Base-by-base conservation (phyloP, 1,140 invertebrate species). In the fruit fly (Drosophila melanogaster) region DNA sequence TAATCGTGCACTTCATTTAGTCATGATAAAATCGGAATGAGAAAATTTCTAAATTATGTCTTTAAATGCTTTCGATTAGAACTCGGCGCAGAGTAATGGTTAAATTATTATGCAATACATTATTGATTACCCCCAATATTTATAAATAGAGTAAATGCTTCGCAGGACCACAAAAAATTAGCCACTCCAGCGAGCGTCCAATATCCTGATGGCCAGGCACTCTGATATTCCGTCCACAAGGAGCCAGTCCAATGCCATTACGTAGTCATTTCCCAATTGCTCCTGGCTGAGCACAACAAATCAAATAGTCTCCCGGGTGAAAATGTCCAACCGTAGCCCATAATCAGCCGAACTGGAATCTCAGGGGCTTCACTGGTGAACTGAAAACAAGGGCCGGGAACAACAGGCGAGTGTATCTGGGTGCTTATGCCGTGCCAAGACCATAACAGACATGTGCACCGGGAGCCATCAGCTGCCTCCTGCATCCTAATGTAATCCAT, bases 401-500 rank as follows among this genome's bases (percentile, higher is more conserved):
- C 57, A 76, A 51, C 33, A 66, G 37, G 37, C 61, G 61, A 72
- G 54, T 58, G 71, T 44, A 57, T 50, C 54, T 74, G 15, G 40
- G 61, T 53, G 51, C 44, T 77, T 66, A 77, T 73, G 56, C 55
- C 38, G 56, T 55, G 26, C 58, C 46, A 51, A 58, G 59, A 11
- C 75, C 59, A 40, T 17, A 65, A 47, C 47, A 78, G 71, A 66
- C 69, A 76, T 54, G 46, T 72, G 66, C 76, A 81, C 50, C 84
- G 58, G 43, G 43, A 62, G 30, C 19, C 46, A 8, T 41, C 40
- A n/a, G 43, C 38, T 43, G 40, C 69, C 44, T 58, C 24, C 60
- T 76, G 83, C 83, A 87, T 79, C 79, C 74, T 71, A 79, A 79
- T 78, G 78, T 78, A 74, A 85, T 86, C 79, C 81, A 85, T 84